A percentile compares a stretch with the other conserved stretches of the same genome.
Evolutionary conservation across 1,140 invertebrate genomes (phyloP).

Genomic region (Acromyrmex charruanus): DNA sequence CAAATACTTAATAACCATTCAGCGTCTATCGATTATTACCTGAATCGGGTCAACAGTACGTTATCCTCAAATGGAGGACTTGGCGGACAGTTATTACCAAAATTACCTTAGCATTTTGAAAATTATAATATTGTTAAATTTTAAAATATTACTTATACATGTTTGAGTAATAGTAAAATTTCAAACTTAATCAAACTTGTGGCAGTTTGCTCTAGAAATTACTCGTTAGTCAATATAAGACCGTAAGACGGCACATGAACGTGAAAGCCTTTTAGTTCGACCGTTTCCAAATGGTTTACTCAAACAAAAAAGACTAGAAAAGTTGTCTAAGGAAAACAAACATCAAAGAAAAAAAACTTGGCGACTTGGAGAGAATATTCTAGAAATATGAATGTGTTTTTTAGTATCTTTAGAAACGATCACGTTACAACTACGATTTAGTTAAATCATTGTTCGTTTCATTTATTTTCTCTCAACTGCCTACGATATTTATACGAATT

Average conservation of each 20-base stretch:
- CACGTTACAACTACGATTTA: constrained; percentile 2
- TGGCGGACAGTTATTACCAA: not conserved
- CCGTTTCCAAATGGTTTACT: constrained; percentile 38
- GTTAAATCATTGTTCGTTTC: not conserved
- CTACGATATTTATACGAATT: constrained; percentile 48
- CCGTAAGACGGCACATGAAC: not conserved
- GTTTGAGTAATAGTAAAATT: not conserved
- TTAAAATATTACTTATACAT: not conserved
- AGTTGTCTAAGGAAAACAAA: constrained; percentile 16
- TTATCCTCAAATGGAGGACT: not conserved
- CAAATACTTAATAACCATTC: constrained; percentile 49
- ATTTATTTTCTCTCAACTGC: not conserved
- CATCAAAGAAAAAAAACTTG: not conserved
- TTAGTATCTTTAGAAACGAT: constrained; percentile 15
- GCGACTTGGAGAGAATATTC: not conserved
- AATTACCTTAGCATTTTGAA: not conserved
- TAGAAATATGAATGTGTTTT: not conserved
- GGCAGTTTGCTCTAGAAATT: not conserved
- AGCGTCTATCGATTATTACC: not conserved
- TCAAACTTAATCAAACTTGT: not conserved
- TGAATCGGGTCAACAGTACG: not conserved
- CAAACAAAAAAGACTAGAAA: constrained; percentile 6
- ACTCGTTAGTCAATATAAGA: not conserved
- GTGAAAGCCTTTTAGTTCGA: constrained; percentile 5
- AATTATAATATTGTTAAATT: not conserved